Evolutionary conservation across 2,888 invertebrate species (phyloP).

Genomic region (Phlogophora meticulosa): DNA sequence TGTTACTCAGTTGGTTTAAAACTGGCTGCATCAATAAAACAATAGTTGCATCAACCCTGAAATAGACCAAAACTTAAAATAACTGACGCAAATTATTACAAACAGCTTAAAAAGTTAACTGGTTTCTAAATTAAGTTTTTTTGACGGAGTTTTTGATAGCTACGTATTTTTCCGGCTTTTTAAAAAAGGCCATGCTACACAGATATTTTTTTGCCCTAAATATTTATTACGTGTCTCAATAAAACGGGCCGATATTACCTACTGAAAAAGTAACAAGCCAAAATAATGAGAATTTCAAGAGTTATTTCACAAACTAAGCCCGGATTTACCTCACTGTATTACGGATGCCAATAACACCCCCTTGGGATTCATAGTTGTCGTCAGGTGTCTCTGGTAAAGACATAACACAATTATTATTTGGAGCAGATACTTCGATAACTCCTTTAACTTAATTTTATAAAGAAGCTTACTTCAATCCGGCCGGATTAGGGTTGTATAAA

Average conservation of each 20-base stretch:
- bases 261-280: conserved; percentile 16
- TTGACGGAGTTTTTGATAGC: too few species aligned
- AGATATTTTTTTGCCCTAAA: background rate
- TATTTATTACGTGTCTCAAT: conserved; percentile 1
- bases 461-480: conserved; percentile 18
- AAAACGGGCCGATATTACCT: conserved; percentile 1
- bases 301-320: conserved; percentile 33
- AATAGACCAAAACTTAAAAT: too few species aligned
- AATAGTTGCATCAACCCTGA: too few species aligned
- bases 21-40: too few species aligned
- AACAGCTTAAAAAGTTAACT: too few species aligned
- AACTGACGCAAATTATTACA: too few species aligned
- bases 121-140: too few species aligned
- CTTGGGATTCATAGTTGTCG: conserved; percentile 29
- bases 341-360: conserved; percentile 12
- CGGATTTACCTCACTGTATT: conserved; percentile 34
- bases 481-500: conserved; percentile 18
- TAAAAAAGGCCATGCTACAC: too few species aligned
- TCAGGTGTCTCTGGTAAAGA: conserved; percentile 35
- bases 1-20: too few species aligned
- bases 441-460: conserved; percentile 41
- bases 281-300: conserved; percentile 24
- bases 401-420: conserved; percentile 46
- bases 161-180: too few species aligned
- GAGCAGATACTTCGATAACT: conserved; percentile 36